phyloP scores from a whole-genome alignment of 1,140 invertebrate species.

The Zaprionus taronus region DNA sequence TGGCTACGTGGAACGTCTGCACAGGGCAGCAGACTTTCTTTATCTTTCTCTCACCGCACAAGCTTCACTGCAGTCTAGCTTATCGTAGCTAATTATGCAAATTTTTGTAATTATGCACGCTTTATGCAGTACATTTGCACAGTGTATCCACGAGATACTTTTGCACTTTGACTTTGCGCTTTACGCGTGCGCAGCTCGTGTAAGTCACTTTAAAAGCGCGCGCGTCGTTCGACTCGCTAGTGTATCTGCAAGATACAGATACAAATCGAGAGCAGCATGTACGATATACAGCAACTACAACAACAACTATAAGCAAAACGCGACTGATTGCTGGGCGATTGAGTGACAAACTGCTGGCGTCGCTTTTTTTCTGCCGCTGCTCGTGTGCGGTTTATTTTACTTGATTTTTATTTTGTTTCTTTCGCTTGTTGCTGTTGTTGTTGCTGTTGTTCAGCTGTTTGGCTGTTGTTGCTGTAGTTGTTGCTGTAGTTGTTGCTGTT shows the following conservation, averaged over 20 bases:
- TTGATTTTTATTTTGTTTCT: constrained; percentile 42
- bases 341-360: constrained; percentile 78
- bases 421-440: constrained; percentile 16
- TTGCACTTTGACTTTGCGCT: constrained; percentile 48
- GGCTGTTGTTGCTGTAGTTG: constrained; percentile 27
- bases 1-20: background rate
- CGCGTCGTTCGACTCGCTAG: constrained; percentile 21
- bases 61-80: background rate
- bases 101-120: constrained; percentile 21
- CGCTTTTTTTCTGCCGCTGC: constrained; percentile 65
- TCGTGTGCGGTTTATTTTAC: constrained; percentile 73
- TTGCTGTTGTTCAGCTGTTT: constrained; percentile 32
- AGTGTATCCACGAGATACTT: constrained; percentile 31
- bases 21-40: background rate
- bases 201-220: constrained; percentile 12
- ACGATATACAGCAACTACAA: constrained; percentile 4
- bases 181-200: constrained; percentile 59
- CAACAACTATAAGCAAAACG: constrained; percentile 49
- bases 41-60: too few relatives aligned
- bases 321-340: constrained; percentile 78
- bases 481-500: constrained; percentile 20
- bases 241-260: constrained; percentile 61
- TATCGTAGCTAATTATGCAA: constrained; percentile 24
- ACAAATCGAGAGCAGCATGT: background rate
- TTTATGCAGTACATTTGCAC: constrained; percentile 2